phyloP scores from a whole-genome alignment of 2,888 invertebrate genomes.

The Apodemia mormo region DNA sequence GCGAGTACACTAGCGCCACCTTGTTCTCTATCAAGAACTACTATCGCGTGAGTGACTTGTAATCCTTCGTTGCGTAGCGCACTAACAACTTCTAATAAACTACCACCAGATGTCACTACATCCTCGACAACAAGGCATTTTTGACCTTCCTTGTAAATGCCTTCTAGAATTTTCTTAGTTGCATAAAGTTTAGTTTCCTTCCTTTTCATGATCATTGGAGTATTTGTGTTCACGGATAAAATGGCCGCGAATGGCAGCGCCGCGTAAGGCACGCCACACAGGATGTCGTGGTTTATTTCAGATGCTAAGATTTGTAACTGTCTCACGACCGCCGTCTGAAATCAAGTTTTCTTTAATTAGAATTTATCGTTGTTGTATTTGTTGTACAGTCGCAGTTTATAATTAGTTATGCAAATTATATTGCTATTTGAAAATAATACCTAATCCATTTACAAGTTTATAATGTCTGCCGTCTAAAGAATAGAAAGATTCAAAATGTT shows the following conservation, averaged over 20 bases:
- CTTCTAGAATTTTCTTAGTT: constrained; percentile 97
- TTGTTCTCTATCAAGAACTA: constrained; percentile 96
- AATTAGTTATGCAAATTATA: too few species aligned
- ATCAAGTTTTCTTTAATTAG: constrained; percentile 29
- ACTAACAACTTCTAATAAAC: constrained; percentile 93
- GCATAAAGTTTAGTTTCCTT: constrained; percentile 98
- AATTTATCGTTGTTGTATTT: background rate
- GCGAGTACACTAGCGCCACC: constrained; percentile 90
- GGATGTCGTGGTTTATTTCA: constrained; percentile 79
- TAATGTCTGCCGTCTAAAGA: too few species aligned
- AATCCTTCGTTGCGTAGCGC: constrained; percentile 85
- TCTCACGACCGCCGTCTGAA: constrained; percentile 60
- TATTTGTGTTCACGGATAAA: constrained; percentile 85
- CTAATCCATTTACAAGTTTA: too few species aligned
- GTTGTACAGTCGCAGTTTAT: background rate
- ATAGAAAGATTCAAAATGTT: too few species aligned
- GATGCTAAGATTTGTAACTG: constrained; percentile 57
- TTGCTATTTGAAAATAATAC: too few species aligned
- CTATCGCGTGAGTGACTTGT: constrained; percentile 89
- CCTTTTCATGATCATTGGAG: constrained; percentile 94
- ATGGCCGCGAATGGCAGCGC: constrained; percentile 96
- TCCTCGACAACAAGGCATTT: constrained; percentile 96
- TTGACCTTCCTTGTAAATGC: constrained; percentile 84
- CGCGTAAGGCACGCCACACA: constrained; percentile 99
- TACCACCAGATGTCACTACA: constrained; percentile 95